These are phyloP conservation scores for Heliangelus exortis DNA, from an alignment of 2,797 vertebrate species.

Conservation along the genomic window DNA sequence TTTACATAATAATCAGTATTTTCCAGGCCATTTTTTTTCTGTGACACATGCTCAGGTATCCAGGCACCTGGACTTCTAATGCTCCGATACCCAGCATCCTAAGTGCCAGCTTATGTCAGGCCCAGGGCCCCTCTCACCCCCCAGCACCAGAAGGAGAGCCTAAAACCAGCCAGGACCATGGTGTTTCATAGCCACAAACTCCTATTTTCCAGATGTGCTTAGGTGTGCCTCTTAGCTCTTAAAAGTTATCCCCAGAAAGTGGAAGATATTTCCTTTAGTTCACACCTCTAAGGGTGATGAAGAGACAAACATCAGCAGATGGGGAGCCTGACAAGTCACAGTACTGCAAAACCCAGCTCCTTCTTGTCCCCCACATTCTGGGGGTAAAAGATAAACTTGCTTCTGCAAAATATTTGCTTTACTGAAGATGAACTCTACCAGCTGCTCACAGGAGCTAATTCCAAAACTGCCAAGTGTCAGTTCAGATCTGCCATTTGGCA, in stretches of 20 bases:
- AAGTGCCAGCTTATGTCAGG: background rate
- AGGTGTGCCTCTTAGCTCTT: background rate
- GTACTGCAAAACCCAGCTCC: background rate
- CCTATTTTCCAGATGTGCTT: background rate
- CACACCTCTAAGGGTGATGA: background rate
- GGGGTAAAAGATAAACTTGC: background rate
- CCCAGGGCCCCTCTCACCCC: background rate
- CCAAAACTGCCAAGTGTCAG: background rate
- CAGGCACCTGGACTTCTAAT: background rate
- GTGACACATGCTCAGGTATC: background rate
- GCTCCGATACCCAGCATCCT: background rate
- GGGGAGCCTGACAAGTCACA: background rate
- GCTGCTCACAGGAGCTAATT: background rate
- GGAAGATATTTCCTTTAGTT: background rate
- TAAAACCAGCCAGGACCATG: background rate
- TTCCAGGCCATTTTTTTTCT: background rate
- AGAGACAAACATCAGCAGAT: conserved; percentile 6
- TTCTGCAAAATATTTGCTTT: background rate
- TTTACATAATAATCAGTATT: background rate
- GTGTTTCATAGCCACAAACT: background rate
- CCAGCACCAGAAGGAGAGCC: background rate
- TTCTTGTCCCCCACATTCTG: background rate
- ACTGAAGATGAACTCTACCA: background rate
- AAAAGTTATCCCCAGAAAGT: background rate
- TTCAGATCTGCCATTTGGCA: background rate